Evolutionary conservation across 92 coral and sea anemone species (phyloP).

Genomic region (Heliopora coerulea): DNA sequence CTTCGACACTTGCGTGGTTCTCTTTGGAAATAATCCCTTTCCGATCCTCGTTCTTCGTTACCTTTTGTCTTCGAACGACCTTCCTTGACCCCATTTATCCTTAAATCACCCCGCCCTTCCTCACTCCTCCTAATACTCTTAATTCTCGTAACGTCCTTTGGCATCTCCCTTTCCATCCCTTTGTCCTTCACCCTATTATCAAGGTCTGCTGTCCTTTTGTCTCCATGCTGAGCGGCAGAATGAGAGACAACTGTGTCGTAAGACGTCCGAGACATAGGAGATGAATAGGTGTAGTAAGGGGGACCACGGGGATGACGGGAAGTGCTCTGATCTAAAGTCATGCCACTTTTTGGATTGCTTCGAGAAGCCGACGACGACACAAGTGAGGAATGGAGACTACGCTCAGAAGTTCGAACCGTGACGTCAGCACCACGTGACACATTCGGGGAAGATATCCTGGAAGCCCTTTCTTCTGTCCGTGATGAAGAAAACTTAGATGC

Average conservation of each 20-base stretch:
- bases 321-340: not conserved
- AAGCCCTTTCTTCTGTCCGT: not conserved
- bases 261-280: not conserved
- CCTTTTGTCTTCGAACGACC: not conserved
- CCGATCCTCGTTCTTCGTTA: not conserved
- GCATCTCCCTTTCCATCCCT: not conserved
- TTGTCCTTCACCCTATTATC: not conserved
- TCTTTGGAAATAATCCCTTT: not conserved
- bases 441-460: not conserved
- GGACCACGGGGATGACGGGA: constrained; percentile 16
- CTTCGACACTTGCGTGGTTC: not conserved
- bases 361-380: constrained; percentile 10
- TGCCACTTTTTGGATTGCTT: not conserved
- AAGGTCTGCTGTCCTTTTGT: not conserved
- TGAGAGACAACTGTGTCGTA: not conserved
- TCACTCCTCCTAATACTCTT: not conserved
- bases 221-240: not conserved
- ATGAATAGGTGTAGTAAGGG: constrained; percentile 12
- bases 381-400: constrained; percentile 7
- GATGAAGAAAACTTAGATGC: not conserved
- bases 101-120: not conserved
- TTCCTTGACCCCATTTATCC: constrained; percentile 35
- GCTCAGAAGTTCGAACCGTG: constrained; percentile 11
- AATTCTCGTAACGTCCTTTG: not conserved
- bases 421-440: constrained; percentile 25